Conservation (phyloP, 2,113 vertebrate genomes). For the Microcebus griseorufus region DNA sequence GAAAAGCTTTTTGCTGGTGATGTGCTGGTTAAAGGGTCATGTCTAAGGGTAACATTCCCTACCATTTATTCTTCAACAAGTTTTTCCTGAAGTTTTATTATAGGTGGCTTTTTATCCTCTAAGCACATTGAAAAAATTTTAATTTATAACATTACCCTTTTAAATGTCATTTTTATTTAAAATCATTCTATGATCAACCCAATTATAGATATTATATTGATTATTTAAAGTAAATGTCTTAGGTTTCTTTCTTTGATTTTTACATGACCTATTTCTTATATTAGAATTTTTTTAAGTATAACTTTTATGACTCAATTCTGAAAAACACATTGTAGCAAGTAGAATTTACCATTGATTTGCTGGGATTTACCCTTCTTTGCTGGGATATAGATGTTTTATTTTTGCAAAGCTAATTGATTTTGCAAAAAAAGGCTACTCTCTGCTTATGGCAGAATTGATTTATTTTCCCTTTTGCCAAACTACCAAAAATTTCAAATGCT, state of each 20-base stretch:
- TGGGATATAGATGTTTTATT: not conserved
- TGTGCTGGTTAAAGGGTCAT: not conserved
- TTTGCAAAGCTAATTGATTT: slow-evolving; percentile 44
- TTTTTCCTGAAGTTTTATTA: slow-evolving; percentile 43
- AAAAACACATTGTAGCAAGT: not conserved
- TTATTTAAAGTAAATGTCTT: slow-evolving; percentile 30
- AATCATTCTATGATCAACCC: not conserved
- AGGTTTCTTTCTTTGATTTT: slow-evolving; percentile 19
- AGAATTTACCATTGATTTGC: slow-evolving; percentile 20
- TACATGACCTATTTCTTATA: not conserved
- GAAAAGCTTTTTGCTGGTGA: slow-evolving; percentile 18
- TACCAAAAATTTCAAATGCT: not conserved
- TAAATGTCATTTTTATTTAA: slow-evolving; percentile 22
- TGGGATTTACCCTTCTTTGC: not conserved
- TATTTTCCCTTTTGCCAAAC: not conserved
- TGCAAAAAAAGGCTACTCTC: not conserved
- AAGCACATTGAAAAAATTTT: not conserved
- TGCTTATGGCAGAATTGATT: slow-evolving; percentile 34
- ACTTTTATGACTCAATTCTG: not conserved
- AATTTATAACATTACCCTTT: not conserved
- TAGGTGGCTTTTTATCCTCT: not conserved
- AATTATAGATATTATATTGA: not conserved
- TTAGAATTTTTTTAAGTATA: not conserved
- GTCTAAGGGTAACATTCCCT: slow-evolving; percentile 37
- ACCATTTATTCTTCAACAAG: not conserved